Conservation (phyloP, 2,113 vertebrate genomes). For the Cavia aperea region DNA sequence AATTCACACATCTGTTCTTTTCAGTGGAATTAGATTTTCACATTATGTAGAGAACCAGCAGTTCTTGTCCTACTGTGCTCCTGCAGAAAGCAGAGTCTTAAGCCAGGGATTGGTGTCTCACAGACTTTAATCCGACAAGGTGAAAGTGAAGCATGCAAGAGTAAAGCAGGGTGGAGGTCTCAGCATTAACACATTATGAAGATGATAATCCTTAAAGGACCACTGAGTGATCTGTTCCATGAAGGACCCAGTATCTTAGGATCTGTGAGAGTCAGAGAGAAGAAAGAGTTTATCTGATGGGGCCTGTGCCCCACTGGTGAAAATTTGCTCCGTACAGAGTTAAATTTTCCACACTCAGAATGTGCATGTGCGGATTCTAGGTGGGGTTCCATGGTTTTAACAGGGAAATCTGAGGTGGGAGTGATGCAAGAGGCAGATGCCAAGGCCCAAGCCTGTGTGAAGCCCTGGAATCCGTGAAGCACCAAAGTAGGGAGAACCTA, state of each 20-base stretch:
- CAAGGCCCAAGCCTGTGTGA: not conserved
- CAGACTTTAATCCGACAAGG: not conserved
- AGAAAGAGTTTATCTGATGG: not conserved
- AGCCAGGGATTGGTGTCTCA: not conserved
- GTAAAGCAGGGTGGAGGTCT: not conserved
- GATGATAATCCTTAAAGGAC: not conserved
- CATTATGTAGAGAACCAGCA: not conserved
- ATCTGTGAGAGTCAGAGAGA: not conserved
- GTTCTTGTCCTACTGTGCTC: not conserved
- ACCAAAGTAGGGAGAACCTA: not conserved
- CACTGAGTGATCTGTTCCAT: not conserved
- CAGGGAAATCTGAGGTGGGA: not conserved
- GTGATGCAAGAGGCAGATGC: too few species aligned
- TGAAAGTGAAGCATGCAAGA: not conserved
- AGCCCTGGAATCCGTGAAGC: not conserved
- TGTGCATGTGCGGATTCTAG: not conserved
- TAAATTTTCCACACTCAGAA: not conserved
- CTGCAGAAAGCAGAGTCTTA: not conserved
- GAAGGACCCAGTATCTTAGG: not conserved
- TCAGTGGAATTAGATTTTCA: not conserved
- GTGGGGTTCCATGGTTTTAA: not conserved
- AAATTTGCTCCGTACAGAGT: not conserved
- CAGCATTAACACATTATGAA: not conserved
- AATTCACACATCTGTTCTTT: not conserved
- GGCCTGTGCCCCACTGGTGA: not conserved